These are phyloP conservation scores for Eubasilissa splendida DNA, from an alignment of 2,888 invertebrate genomes.

Conservation along the genomic window DNA sequence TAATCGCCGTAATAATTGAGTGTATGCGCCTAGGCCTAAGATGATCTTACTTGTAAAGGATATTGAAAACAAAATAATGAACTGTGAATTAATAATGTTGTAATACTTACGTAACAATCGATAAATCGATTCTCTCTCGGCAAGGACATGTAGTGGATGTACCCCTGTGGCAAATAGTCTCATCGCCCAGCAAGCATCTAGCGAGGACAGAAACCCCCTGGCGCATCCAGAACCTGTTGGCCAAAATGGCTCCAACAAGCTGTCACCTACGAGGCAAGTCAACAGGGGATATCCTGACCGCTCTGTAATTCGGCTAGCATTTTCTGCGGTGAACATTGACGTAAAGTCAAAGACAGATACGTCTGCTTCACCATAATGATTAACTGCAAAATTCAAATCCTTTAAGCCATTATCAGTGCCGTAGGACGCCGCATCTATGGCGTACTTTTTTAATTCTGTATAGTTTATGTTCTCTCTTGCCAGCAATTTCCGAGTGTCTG, in stretches of 20 bases:
- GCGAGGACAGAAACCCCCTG: conserved; percentile 94
- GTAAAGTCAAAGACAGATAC: conserved; percentile 99
- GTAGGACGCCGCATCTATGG: conserved; percentile 95
- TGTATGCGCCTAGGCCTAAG: too few relatives aligned
- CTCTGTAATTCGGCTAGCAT: conserved; percentile 86
- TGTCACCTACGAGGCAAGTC: conserved; percentile 95
- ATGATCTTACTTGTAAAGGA: too few relatives aligned
- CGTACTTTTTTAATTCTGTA: conserved; percentile 90
- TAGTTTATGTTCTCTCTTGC: conserved; percentile 93
- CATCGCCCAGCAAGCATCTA: conserved; percentile 97
- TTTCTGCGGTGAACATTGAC: conserved; percentile 97
- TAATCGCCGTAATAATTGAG: too few relatives aligned
- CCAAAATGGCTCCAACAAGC: conserved; percentile 98
- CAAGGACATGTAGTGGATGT: conserved; percentile 88
- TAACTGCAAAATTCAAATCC: conserved; percentile 94
- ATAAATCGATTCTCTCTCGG: conserved; percentile 96
- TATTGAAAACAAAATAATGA: too few relatives aligned
- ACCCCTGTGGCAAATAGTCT: conserved; percentile 82
- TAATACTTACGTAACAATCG: conserved; percentile 73
- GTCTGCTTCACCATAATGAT: conserved; percentile 97
- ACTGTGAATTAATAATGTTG: too few relatives aligned
- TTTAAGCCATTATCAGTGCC: conserved; percentile 91
- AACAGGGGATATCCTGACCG: conserved; percentile 84
- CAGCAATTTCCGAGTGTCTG: conserved; percentile 91
- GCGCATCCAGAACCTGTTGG: conserved; percentile 99